Conservation (phyloP, 2,888 invertebrate genomes). For the Folsomia candida region DNA sequence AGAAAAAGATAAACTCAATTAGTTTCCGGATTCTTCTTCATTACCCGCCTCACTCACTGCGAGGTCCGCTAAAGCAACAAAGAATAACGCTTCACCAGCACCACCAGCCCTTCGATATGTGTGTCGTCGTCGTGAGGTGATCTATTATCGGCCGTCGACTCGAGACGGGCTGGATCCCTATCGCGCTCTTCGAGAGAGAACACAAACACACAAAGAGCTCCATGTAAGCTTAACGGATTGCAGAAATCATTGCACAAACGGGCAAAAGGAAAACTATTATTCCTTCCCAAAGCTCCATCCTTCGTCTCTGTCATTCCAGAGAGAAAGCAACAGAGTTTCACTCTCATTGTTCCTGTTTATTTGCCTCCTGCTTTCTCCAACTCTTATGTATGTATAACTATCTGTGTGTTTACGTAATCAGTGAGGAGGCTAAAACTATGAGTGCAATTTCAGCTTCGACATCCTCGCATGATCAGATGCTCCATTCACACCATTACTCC, state of each 20-base stretch:
- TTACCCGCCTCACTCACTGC: not conserved
- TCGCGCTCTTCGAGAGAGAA: too few relatives aligned
- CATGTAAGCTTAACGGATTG: not conserved
- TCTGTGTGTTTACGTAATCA: not conserved
- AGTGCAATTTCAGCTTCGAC: too few relatives aligned
- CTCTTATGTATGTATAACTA: not conserved
- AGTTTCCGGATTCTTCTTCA: constrained; percentile 13
- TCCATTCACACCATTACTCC: constrained; percentile 23
- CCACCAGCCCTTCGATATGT: too few relatives aligned
- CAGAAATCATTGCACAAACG: not conserved
- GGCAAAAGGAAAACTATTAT: not conserved
- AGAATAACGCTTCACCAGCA: constrained; percentile 2
- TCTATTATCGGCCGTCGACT: not conserved
- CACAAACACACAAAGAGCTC: not conserved
- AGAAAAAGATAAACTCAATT: constrained; percentile 26
- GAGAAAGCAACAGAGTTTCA: not conserved
- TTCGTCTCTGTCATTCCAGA: not conserved
- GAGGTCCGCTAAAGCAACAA: not conserved
- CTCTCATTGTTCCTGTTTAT: not conserved
- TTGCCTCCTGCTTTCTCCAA: too few relatives aligned
- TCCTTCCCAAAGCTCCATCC: not conserved
- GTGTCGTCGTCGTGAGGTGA: not conserved
- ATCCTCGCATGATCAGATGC: constrained; percentile 19
- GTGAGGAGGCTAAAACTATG: not conserved
- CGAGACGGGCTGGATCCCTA: not conserved